phyloP scores from a whole-genome alignment of 2,113 vertebrate species.

The Proterorhinus semilunaris region DNA sequence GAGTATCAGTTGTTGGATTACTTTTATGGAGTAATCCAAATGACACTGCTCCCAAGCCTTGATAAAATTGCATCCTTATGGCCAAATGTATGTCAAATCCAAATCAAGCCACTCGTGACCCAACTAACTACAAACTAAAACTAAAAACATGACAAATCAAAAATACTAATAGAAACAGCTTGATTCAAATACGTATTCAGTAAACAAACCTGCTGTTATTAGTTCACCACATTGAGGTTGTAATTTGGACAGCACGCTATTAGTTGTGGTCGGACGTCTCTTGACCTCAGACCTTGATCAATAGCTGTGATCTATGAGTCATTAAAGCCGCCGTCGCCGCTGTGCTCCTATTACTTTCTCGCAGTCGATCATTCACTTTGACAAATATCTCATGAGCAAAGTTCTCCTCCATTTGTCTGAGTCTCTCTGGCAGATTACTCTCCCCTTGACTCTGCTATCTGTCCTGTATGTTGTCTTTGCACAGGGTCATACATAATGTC shows the following conservation, averaged over 20 bases:
- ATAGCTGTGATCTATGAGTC: background rate
- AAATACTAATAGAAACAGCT: no score
- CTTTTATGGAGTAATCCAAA: no score
- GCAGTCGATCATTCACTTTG: constrained; percentile 28
- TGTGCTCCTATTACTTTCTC: constrained; percentile 16
- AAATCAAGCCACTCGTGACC: no score
- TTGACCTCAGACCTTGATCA: constrained; percentile 7
- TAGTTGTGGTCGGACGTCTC: background rate
- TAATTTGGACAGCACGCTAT: background rate
- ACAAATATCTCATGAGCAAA: constrained; percentile 30
- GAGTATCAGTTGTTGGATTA: no score
- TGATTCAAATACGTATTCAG: no score
- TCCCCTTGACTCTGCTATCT: background rate
- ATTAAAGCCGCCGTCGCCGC: constrained; percentile 25
- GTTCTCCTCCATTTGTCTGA: constrained; percentile 38
- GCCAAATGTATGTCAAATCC: no score
- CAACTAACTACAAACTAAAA: no score
- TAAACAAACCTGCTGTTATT: no score
- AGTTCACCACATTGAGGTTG: background rate
- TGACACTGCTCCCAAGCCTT: no score
- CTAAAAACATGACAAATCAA: no score
- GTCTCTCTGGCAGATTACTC: constrained; percentile 17
- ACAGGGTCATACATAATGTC: background rate
- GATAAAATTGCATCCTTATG: no score
- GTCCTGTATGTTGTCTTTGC: background rate